Evolutionary conservation across 2,888 invertebrate genomes (phyloP).

Genomic region (Hesperia comma): DNA sequence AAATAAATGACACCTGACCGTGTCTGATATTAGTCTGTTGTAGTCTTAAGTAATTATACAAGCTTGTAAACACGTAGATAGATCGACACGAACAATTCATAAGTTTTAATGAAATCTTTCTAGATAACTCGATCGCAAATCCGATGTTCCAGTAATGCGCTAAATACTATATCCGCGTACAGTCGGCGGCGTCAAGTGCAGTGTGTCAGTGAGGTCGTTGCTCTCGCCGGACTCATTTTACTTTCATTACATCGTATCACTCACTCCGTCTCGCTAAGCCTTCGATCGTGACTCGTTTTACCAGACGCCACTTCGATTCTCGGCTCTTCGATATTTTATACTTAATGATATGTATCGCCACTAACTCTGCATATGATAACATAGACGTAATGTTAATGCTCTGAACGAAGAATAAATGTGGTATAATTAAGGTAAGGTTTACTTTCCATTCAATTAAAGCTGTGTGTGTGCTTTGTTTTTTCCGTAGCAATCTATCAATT

Average conservation of each 20-base stretch:
- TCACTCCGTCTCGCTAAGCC: conserved; percentile 24
- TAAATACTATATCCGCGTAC: conserved; percentile 46
- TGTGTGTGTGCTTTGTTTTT: too few relatives aligned
- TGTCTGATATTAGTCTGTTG: too few relatives aligned
- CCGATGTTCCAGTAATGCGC: conserved; percentile 27
- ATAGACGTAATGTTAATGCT: background rate
- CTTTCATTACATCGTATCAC: conserved; percentile 70
- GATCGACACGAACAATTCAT: too few relatives aligned
- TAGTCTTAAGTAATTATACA: too few relatives aligned
- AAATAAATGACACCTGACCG: too few relatives aligned
- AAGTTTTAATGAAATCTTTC: background rate
- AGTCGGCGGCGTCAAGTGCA: conserved; percentile 64
- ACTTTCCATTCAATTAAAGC: too few relatives aligned
- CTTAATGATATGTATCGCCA: conserved; percentile 6
- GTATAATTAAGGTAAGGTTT: too few relatives aligned
- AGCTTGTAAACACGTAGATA: too few relatives aligned
- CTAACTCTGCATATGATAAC: background rate
- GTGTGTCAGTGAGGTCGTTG: conserved; percentile 77
- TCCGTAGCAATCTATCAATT: too few relatives aligned
- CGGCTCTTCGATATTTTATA: conserved; percentile 3
- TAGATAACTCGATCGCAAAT: conserved; percentile 5
- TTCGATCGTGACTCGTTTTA: conserved; percentile 18
- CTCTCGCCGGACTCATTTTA: conserved; percentile 71
- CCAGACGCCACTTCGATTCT: conserved; percentile 3
- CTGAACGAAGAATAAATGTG: too few relatives aligned